These are phyloP conservation scores for Ceryle rudis DNA, from an alignment of 2,797 vertebrate species.

Conservation along the genomic window DNA sequence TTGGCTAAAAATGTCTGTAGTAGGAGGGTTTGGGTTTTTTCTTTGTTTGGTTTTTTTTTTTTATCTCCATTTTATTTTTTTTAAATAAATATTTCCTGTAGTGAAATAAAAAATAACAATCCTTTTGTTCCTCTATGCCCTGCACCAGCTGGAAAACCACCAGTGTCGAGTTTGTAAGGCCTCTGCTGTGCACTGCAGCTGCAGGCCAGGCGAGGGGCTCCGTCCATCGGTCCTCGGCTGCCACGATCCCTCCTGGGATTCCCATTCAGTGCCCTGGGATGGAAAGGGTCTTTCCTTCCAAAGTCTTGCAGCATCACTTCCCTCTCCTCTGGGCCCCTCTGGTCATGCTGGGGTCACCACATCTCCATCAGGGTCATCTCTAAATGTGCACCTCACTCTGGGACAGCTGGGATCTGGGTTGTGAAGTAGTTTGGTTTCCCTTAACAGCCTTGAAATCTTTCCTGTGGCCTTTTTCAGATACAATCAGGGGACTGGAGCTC, in stretches of 20 bases:
- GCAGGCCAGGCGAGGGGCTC: neutral
- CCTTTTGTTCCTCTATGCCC: neutral
- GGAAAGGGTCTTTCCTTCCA: neutral
- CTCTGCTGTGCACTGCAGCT: neutral
- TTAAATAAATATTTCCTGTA: constrained; percentile 38
- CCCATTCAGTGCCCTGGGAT: fast-evolving
- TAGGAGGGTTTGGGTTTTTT: neutral
- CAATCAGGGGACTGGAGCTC: fast-evolving
- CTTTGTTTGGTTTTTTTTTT: fast-evolving
- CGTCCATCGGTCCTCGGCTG: fast-evolving
- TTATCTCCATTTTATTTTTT: fast-evolving
- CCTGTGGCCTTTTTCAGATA: neutral
- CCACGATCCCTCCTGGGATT: neutral
- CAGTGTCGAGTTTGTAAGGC: neutral
- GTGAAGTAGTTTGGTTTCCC: neutral
- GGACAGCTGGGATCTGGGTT: neutral
- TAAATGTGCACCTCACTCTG: neutral
- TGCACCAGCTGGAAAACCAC: neutral
- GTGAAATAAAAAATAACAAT: neutral
- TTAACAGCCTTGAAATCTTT: neutral
- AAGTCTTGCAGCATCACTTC: neutral
- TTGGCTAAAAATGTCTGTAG: neutral
- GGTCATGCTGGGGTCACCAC: fast-evolving
- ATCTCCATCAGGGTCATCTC: neutral
- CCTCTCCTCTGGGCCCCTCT: neutral